Evolutionary conservation across 2,113 vertebrate species (phyloP).

Genomic region (Callorhinus ursinus): DNA sequence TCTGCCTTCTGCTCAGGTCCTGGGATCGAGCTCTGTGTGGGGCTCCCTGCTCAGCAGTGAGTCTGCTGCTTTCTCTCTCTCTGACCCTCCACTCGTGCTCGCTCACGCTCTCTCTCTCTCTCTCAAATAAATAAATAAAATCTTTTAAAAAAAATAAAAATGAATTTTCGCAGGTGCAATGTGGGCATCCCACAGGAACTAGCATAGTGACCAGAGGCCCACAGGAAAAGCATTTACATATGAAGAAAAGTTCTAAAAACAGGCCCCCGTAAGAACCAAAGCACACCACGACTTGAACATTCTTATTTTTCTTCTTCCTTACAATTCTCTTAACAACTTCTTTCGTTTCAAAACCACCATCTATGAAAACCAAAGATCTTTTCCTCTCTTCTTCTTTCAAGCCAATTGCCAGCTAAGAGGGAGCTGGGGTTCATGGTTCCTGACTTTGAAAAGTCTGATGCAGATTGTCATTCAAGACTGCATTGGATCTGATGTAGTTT

Average conservation of each 20-base stretch:
- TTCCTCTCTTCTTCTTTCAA: neutral
- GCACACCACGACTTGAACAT: neutral
- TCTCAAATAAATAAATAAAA: neutral
- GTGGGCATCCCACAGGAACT: no score
- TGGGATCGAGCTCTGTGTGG: accelerated
- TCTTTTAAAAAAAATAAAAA: neutral
- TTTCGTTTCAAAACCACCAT: neutral
- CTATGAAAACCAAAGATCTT: neutral
- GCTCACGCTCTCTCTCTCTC: neutral
- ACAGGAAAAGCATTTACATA: neutral
- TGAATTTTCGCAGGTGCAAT: neutral
- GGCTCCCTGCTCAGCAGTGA: neutral
- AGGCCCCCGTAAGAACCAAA: neutral
- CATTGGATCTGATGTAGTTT: neutral
- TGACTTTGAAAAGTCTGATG: neutral
- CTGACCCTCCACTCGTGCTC: neutral
- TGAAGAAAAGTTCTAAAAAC: neutral
- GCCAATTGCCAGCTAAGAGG: neutral
- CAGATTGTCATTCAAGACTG: neutral
- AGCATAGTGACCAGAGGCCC: neutral
- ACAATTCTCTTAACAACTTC: neutral
- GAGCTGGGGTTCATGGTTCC: neutral
- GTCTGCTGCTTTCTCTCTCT: neutral
- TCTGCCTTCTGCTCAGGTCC: neutral
- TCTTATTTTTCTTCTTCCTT: neutral